Conservation (phyloP, 2,797 vertebrate genomes). For the Fistularia tabacaria region DNA sequence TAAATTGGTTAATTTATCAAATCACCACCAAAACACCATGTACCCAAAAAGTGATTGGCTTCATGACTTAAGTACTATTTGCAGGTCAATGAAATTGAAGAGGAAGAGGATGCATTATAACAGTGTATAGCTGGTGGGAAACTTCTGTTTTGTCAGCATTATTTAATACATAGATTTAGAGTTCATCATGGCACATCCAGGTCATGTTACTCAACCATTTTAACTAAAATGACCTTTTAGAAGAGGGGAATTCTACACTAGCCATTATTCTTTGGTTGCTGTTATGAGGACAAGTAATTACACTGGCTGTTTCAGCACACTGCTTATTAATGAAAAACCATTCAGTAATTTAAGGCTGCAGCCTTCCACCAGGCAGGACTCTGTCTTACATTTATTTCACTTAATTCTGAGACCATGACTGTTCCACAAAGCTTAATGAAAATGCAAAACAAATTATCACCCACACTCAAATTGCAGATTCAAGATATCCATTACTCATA, state of each 20-base stretch:
- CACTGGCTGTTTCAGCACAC: conserved; percentile 12
- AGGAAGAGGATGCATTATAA: too few species aligned
- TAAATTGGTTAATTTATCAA: too few species aligned
- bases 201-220: conserved; percentile 10
- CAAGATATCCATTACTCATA: conserved; percentile 11
- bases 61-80: too few species aligned
- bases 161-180: not conserved
- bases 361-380: not conserved
- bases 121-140: too few species aligned
- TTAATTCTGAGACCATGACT: conserved; percentile 11
- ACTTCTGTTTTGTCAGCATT: too few species aligned
- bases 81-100: too few species aligned
- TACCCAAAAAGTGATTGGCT: too few species aligned
- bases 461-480: conserved; percentile 10
- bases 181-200: conserved; percentile 1
- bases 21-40: too few species aligned
- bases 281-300: conserved; percentile 25
- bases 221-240: conserved; percentile 22
- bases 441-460: conserved; percentile 12
- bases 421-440: conserved; percentile 17
- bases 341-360: conserved; percentile 19
- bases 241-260: conserved; percentile 1
- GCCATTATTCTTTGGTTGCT: conserved; percentile 20
- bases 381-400: conserved; percentile 6
- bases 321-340: conserved; percentile 26